Percentiles rank a stretch among this genome's conserved stretches.
Conservation (phyloP, 2,797 vertebrate species). For the Champsocephalus esox region DNA sequence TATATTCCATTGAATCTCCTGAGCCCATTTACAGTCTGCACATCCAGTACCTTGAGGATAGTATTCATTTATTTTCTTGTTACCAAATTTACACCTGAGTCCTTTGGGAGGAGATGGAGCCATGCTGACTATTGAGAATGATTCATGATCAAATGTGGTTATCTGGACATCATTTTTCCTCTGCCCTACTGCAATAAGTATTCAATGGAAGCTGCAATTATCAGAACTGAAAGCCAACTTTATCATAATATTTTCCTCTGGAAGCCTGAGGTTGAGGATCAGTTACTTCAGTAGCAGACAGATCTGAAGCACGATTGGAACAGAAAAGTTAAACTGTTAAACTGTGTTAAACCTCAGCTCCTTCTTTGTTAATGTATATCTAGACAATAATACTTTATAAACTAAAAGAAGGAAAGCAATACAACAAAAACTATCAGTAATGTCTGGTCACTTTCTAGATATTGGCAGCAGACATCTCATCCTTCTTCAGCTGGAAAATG, state of each 20-base stretch:
- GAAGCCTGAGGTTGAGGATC: conserved; percentile 54
- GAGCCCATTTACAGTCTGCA: conserved; percentile 13
- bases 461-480: conserved; percentile 14
- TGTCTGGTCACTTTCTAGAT: conserved; percentile 20
- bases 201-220: conserved; percentile 56
- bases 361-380: conserved; percentile 23
- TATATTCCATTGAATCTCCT: neutral
- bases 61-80: neutral
- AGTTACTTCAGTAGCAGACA: conserved; percentile 57
- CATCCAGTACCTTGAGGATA: conserved; percentile 1
- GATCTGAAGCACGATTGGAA: conserved; percentile 39
- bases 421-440: conserved; percentile 44
- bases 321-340: conserved; percentile 36
- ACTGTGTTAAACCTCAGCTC: conserved; percentile 33
- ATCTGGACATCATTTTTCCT: conserved; percentile 29
- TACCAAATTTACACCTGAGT: conserved; percentile 39
- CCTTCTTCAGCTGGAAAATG: conserved; percentile 49
- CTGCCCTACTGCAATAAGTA: conserved; percentile 20
- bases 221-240: conserved; percentile 46
- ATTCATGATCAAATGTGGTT: conserved; percentile 30
- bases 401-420: conserved; percentile 37
- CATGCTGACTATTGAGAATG: neutral
- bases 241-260: conserved; percentile 69
- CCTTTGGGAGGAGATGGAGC: conserved; percentile 16
- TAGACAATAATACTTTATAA: conserved; percentile 27